phyloP scores from a whole-genome alignment of 2,113 vertebrate genomes.

The Hippocampus comes region DNA sequence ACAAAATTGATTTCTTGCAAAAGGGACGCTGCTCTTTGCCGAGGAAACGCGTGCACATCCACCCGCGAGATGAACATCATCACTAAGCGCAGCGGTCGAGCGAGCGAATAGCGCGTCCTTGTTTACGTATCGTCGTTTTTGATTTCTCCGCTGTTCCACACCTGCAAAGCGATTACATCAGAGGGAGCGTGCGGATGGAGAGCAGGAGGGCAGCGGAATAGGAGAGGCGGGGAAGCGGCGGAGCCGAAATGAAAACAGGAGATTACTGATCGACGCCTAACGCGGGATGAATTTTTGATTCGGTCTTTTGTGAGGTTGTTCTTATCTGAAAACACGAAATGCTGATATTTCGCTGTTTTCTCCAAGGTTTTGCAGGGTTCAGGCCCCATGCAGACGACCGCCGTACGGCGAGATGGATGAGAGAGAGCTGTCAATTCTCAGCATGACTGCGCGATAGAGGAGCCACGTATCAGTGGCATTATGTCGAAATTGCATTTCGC shows the following conservation, averaged over 20 bases:
- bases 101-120: constrained; percentile 39
- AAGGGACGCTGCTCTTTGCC: constrained; percentile 15
- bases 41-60: constrained; percentile 2
- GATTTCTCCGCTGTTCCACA: constrained; percentile 24
- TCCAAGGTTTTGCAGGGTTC: constrained; percentile 23
- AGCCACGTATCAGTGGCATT: constrained; percentile 24
- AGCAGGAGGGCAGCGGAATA: constrained; percentile 26
- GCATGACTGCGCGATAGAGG: constrained; percentile 8
- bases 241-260: constrained; percentile 59
- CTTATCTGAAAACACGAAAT: constrained; percentile 55
- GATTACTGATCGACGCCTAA: constrained; percentile 60
- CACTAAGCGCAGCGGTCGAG: constrained; percentile 17
- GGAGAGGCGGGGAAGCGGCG: constrained; percentile 19
- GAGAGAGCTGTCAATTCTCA: constrained; percentile 27
- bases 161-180: constrained; percentile 52
- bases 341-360: constrained; percentile 34
- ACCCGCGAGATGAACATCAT: constrained; percentile 37
- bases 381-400: constrained; percentile 4
- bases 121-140: constrained; percentile 47
- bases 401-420: constrained; percentile 29
- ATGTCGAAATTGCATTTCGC: constrained; percentile 33
- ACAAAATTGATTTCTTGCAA: constrained; percentile 15
- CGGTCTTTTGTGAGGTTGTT: constrained; percentile 43
- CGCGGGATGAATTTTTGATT: constrained; percentile 57
- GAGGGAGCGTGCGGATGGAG: constrained; percentile 34